Evolutionary conservation across 1,140 invertebrate genomes (phyloP).

Genomic region (Musca domestica): DNA sequence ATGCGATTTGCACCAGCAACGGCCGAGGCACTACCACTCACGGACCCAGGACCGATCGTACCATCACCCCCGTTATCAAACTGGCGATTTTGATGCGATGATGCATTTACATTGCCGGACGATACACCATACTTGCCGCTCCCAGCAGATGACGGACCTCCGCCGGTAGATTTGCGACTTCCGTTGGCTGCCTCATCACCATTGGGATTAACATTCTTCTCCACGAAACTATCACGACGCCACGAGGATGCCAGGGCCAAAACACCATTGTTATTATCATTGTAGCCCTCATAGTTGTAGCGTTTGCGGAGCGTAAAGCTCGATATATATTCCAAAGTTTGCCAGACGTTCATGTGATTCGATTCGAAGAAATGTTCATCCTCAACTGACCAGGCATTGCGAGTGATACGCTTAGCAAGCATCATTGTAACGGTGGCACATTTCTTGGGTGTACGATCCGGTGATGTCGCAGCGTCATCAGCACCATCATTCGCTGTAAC

Average conservation of each 20-base stretch:
- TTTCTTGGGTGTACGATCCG: slow-evolving; percentile 22
- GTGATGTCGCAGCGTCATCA: neutral
- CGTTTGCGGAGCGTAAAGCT: slow-evolving; percentile 43
- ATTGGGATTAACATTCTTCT: slow-evolving; percentile 30
- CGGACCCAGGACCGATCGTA: neutral
- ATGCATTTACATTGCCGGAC: neutral
- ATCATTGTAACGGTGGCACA: slow-evolving; percentile 50
- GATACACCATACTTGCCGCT: neutral
- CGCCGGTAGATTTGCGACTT: slow-evolving; percentile 13
- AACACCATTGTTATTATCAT: slow-evolving; percentile 44
- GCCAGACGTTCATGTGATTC: slow-evolving; percentile 53
- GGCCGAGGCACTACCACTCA: neutral
- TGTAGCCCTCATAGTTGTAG: slow-evolving; percentile 49
- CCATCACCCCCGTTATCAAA: neutral
- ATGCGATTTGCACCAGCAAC: neutral
- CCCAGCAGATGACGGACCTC: neutral
- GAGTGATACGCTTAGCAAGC: slow-evolving; percentile 47
- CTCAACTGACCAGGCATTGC: slow-evolving; percentile 52
- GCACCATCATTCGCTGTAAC: too few species aligned
- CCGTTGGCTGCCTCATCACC: neutral
- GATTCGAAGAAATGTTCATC: slow-evolving; percentile 45
- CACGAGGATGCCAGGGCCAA: slow-evolving; percentile 46
- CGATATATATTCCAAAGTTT: slow-evolving; percentile 47
- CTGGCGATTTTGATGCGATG: neutral
- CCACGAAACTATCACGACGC: slow-evolving; percentile 46